Evolutionary conservation across 2,797 vertebrate genomes (phyloP), one percentile per base, ranked within the genome.

Genomic region (Spinus olivaceus): DNA sequence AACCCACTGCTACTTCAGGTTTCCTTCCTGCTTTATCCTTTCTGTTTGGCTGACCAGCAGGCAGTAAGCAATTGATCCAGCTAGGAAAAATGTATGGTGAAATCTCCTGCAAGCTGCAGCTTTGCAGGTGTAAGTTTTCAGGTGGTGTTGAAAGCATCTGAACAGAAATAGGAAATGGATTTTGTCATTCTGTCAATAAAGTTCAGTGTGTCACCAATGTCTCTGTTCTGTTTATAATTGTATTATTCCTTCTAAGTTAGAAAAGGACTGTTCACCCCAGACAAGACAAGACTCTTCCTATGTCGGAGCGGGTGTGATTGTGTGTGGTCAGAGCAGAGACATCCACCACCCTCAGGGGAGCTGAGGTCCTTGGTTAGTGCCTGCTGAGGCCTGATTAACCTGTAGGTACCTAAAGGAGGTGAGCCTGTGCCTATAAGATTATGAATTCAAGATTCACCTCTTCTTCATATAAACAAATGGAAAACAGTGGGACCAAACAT

Each of bases 181-280:
- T 84, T 94, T 87, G 63, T 92, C 65, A 35, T 12, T 10, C 64
- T 76, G 61, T 78, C 70, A 81, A 59, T 83, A 20, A 72, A 79
- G 70, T 47, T 88, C 51, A 54, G 61, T 39, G 42, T 91, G 67
- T 85, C 76, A 33, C 33, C 14, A 19, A 2, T 53, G 18, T 63
- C 80, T 81, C 35, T 88, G 47, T 61, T 94, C 16, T 84, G 16
- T 56, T 89, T 69, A 20, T 54, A 11, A 53, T 32, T 69, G 35
- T 65, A 19, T 90, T 59, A 66, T 44, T 57, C 53, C 12, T 85
- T 79, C 25, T 53, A 35, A 77, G 79, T 44, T 72, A 92, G 22
- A 67, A 60, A 56, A 66, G 47, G 22, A 16, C 84, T 66, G 44
- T 33, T 87, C 14, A 86, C 21, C 47, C 13, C 60, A 39, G 39